phyloP scores from a whole-genome alignment of 2,888 invertebrate genomes.

The Choreutis nemorana region DNA sequence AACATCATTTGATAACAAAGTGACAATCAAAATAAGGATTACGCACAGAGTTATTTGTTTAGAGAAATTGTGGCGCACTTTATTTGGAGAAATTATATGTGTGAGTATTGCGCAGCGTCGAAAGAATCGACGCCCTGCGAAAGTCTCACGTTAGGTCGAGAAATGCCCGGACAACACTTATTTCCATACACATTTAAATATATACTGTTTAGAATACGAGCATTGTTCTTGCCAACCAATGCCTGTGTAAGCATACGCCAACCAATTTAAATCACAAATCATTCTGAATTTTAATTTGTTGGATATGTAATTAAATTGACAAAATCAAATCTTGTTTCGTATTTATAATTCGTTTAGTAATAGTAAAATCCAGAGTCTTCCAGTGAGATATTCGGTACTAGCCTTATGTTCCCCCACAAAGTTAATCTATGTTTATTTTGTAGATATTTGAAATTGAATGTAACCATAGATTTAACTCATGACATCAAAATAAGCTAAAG shows the following conservation, averaged over 20 bases:
- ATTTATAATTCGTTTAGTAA: no score
- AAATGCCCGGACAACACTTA: conserved; percentile 33
- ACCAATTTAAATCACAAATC: conserved; percentile 39
- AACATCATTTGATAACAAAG: conserved; percentile 40
- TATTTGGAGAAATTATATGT: conserved; percentile 14
- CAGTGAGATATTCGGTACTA: no score
- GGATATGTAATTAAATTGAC: no score
- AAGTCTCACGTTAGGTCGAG: conserved; percentile 36
- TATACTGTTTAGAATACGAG: conserved; percentile 52
- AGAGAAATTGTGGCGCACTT: conserved; percentile 24
- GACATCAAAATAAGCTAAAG: no score
- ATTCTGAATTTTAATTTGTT: conserved; percentile 28
- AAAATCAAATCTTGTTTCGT: no score
- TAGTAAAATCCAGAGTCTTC: no score
- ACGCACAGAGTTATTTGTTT: conserved; percentile 27
- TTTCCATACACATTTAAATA: conserved; percentile 44
- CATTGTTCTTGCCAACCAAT: conserved; percentile 41
- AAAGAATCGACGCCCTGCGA: conserved; percentile 14
- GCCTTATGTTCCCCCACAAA: no score
- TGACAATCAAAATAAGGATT: conserved; percentile 48
- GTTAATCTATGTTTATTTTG: no score
- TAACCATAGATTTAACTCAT: no score
- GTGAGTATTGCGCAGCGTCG: conserved; percentile 22
- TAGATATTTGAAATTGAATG: no score
- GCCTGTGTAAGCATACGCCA: conserved; percentile 37